Evolutionary conservation across 2,797 vertebrate species (phyloP), one percentile per base, ranked within the genome.

Genomic region (Choloepus didactylus): DNA sequence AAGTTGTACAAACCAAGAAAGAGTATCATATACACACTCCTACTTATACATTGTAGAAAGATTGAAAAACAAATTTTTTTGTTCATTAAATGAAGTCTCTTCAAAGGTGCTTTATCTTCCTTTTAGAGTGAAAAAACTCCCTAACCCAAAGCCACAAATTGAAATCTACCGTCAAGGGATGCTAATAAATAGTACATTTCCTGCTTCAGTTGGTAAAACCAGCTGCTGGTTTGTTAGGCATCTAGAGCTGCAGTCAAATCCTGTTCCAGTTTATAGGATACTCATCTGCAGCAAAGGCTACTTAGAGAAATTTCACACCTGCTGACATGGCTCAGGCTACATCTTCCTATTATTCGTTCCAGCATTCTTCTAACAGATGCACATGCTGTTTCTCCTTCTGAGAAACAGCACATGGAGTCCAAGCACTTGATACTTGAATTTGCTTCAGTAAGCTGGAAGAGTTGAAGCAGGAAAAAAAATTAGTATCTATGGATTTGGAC

Each of bases 391-490:
- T 99, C 98, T 98, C 99, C 99, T 97, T 99, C 98, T 98, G 99
- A 98, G 99, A 99, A 99, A 98, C 99, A 99, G 99, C 99, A 99
- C 98, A 99, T 95, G 98, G 99, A 99, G 98, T 99, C 99, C 99
- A 99, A 96, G 98, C 99, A 99, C 99, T 99, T 99, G 99, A 99
- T 96, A 98, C 98, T 98, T 98, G 98, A 98, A 99, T 98, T 98
- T 98, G 98, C 96, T 98, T 99, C 98, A 98, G 98, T 98, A 99
- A 99, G 98, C 99, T 99, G 98, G 6, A 64, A 41, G 86, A 91
- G 64, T 46, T 75, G 6, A 95, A 94, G 81, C 15, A 83, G 25
- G 29, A 94, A 84, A n/a, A 69, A 31, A n/a, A 60, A 88, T 96
- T n/a, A 98, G 67, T 87, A 95, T 73, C 79, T 51, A 19, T 3